Evolutionary conservation across 2,113 vertebrate genomes (phyloP).

Genomic region (Perognathus longimembris): DNA sequence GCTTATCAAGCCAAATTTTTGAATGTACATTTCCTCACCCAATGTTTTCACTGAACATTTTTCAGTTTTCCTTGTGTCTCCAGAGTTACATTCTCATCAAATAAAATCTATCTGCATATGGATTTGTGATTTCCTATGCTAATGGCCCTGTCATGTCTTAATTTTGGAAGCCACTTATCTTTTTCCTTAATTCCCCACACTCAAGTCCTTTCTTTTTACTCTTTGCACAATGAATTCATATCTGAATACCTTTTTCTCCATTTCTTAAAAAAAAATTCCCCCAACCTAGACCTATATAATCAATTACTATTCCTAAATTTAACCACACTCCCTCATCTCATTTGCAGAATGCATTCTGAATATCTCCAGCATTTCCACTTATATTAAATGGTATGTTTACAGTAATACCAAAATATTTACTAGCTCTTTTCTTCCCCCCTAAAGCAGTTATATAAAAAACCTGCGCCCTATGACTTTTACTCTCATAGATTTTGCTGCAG

Average conservation of each 20-base stretch:
- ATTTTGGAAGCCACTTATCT: background rate
- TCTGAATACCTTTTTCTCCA: background rate
- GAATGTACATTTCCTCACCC: background rate
- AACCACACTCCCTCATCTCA: conserved; percentile 3
- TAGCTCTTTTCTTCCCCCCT: background rate
- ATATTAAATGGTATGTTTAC: background rate
- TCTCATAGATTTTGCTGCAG: background rate
- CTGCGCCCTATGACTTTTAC: background rate
- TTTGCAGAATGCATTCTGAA: background rate
- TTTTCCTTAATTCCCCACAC: background rate
- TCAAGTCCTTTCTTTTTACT: conserved; percentile 19
- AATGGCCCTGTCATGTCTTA: background rate
- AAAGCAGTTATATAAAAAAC: conserved; percentile 1
- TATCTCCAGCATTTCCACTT: conserved; percentile 22
- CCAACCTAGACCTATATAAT: background rate
- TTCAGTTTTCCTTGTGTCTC: background rate
- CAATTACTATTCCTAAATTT: conserved; percentile 40
- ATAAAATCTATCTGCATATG: conserved; percentile 2
- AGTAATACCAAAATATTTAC: background rate
- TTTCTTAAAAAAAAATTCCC: conserved; percentile 12
- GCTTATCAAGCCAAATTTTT: background rate
- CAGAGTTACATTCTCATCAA: conserved; percentile 15
- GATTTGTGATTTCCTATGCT: conserved; percentile 8
- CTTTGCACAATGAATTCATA: background rate
- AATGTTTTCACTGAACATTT: background rate